phyloP scores from a whole-genome alignment of 2,113 vertebrate genomes.

The Labeo rohita region DNA sequence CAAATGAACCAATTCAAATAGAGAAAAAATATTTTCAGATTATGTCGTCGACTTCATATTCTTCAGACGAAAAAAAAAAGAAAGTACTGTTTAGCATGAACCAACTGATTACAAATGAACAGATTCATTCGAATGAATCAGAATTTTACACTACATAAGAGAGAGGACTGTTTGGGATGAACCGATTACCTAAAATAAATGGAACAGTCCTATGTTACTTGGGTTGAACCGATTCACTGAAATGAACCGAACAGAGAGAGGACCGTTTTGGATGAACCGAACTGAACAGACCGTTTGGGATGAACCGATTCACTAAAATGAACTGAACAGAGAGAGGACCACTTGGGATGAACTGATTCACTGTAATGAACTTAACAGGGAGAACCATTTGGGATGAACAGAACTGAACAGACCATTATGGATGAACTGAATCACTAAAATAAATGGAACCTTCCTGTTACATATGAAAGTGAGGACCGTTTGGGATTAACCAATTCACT shows the following conservation, averaged over 20 bases:
- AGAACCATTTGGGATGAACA: no score
- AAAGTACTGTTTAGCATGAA: no score
- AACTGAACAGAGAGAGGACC: no score
- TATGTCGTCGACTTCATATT: no score
- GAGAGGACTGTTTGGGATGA: not conserved
- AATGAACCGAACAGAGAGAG: not conserved
- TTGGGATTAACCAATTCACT: not conserved
- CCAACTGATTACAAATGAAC: not conserved
- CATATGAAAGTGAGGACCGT: not conserved
- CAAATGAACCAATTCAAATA: no score
- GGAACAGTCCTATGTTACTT: not conserved
- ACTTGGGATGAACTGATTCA: no score
- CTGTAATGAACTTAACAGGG: not conserved
- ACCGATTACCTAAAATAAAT: no score
- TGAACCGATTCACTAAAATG: not conserved
- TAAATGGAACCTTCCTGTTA: no score
- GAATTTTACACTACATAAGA: not conserved
- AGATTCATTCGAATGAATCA: not conserved
- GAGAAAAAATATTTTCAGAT: no score
- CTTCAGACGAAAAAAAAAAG: no score
- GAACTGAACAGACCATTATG: not conserved
- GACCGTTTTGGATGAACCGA: no score
- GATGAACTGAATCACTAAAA: no score
- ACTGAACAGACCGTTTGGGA: not conserved
- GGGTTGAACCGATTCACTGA: not conserved